phyloP scores from a whole-genome alignment of 2,888 invertebrate genomes.

The Andrena bicolor region DNA sequence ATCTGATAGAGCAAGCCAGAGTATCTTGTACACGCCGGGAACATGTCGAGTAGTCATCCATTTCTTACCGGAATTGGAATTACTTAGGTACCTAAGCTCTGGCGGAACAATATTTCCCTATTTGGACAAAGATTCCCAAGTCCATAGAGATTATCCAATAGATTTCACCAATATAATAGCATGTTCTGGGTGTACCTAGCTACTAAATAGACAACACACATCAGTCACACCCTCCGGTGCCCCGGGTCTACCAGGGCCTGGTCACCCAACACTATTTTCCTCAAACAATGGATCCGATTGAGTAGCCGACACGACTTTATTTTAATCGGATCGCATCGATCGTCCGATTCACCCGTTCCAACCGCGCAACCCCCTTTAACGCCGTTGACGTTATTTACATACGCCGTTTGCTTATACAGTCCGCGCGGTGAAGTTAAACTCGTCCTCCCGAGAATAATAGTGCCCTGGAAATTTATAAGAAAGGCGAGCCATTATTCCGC shows the following conservation, averaged over 20 bases:
- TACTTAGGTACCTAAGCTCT: too few relatives aligned
- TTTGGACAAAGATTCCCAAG: neutral
- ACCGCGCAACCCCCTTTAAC: conserved; percentile 46
- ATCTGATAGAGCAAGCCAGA: conserved; percentile 48
- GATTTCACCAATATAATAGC: neutral
- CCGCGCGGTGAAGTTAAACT: conserved; percentile 35
- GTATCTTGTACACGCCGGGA: neutral
- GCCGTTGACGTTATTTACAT: conserved; percentile 47
- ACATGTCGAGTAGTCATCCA: neutral
- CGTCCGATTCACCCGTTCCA: conserved; percentile 31
- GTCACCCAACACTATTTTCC: neutral
- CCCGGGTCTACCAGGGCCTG: neutral
- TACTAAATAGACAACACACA: neutral
- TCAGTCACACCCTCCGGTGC: neutral
- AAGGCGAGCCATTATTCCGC: conserved; percentile 12
- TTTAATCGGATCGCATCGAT: conserved; percentile 58
- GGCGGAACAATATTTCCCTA: neutral
- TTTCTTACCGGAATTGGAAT: conserved; percentile 11
- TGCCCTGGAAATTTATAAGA: conserved; percentile 22
- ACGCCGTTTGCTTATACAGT: conserved; percentile 39
- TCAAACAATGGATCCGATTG: conserved; percentile 36
- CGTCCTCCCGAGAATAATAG: conserved; percentile 44
- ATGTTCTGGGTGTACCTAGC: neutral
- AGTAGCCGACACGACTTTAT: conserved; percentile 54
- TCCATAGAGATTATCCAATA: neutral